Conservation (phyloP, 1,140 invertebrate species). For the Tetraneura akinire region DNA sequence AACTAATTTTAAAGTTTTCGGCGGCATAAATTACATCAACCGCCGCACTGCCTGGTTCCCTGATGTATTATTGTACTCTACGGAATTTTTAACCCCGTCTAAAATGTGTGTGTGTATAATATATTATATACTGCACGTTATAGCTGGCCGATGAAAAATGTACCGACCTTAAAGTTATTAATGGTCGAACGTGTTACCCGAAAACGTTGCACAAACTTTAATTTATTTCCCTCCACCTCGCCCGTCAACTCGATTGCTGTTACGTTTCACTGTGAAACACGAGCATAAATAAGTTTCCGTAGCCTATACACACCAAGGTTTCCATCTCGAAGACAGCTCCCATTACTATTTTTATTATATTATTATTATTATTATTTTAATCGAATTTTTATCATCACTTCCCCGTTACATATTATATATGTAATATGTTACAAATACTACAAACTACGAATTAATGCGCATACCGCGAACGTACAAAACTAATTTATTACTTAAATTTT, state of each 20-base stretch:
- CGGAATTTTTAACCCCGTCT: slow-evolving; percentile 49
- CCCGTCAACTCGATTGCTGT: not conserved
- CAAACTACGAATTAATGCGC: not conserved
- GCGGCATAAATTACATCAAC: slow-evolving; percentile 41
- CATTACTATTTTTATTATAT: not conserved
- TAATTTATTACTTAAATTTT: too few species aligned
- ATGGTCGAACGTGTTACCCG: slow-evolving; percentile 43
- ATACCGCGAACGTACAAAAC: not conserved
- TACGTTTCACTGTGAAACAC: slow-evolving; percentile 18
- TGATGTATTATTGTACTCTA: slow-evolving; percentile 49
- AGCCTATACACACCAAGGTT: slow-evolving; percentile 1
- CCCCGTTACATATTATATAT: not conserved
- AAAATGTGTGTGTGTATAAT: slow-evolving; percentile 8
- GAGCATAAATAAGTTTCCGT: slow-evolving; percentile 40
- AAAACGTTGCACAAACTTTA: slow-evolving; percentile 49
- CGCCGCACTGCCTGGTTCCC: slow-evolving; percentile 12
- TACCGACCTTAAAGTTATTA: slow-evolving; percentile 49
- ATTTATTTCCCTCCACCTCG: slow-evolving; percentile 34
- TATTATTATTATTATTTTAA: slow-evolving; percentile 25
- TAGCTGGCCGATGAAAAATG: slow-evolving; percentile 47
- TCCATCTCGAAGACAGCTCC: not conserved
- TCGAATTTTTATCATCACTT: slow-evolving; percentile 30
- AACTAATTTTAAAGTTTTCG: slow-evolving; percentile 51
- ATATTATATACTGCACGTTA: slow-evolving; percentile 7
- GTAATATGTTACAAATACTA: not conserved